phyloP scores from a whole-genome alignment of 2,888 invertebrate species.

The Thecophora atra region DNA sequence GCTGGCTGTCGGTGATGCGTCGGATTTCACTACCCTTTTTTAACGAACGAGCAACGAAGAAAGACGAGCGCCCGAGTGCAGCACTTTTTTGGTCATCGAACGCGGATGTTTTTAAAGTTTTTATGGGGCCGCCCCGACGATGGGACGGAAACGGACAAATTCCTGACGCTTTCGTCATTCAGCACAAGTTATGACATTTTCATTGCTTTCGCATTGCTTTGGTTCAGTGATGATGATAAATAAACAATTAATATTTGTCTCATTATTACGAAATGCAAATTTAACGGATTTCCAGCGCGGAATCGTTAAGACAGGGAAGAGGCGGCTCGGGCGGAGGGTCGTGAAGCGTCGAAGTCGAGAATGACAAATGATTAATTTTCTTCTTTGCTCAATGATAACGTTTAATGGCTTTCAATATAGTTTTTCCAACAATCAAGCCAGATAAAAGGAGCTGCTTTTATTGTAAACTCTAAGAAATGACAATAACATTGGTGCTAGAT shows the following conservation, averaged over 20 bases:
- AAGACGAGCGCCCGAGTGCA: background rate
- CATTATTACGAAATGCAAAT: background rate
- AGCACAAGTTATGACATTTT: background rate
- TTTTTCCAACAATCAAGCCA: too few relatives aligned
- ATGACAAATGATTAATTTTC: too few relatives aligned
- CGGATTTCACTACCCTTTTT: background rate
- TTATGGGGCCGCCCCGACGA: too few relatives aligned
- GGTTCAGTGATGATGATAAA: background rate
- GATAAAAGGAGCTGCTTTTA: too few relatives aligned
- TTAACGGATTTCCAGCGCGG: slow-evolving; percentile 19
- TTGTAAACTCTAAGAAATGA: too few relatives aligned
- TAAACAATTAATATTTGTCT: slow-evolving; percentile 7
- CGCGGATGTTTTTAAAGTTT: background rate
- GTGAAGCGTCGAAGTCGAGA: background rate
- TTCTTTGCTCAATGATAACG: too few relatives aligned
- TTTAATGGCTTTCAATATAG: too few relatives aligned
- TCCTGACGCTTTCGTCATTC: background rate
- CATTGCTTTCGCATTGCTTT: background rate
- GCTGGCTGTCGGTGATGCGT: background rate
- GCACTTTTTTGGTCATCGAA: background rate
- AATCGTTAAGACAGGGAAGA: background rate
- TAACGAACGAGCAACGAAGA: background rate
- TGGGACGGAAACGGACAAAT: background rate
- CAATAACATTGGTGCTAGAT: too few relatives aligned
- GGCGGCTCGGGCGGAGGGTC: background rate